A percentile compares a stretch with the other conserved stretches of the same genome.
Evolutionary conservation across 2,888 invertebrate genomes (phyloP).

Genomic region (Athetis lepigone): DNA sequence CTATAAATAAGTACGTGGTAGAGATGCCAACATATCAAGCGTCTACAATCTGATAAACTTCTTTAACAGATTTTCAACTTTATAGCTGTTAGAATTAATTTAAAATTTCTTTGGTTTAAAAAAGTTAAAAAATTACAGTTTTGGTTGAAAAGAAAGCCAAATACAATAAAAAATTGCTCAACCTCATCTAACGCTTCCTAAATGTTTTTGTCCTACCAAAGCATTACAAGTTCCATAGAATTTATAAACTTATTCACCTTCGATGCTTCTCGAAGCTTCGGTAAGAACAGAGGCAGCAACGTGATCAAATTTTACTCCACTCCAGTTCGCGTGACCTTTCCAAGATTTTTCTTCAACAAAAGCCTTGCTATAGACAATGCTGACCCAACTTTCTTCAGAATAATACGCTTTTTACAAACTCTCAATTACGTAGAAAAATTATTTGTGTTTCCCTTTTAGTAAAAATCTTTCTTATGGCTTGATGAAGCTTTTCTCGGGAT

Average conservation of each 20-base stretch:
- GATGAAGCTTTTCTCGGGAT: conserved; percentile 1
- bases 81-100: too few relatives aligned
- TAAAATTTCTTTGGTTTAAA: too few relatives aligned
- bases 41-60: too few relatives aligned
- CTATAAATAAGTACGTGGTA: too few relatives aligned
- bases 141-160: background rate
- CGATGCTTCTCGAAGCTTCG: conserved; percentile 4
- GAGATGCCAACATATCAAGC: too few relatives aligned
- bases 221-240: background rate
- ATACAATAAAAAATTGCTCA: background rate
- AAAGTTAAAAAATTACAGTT: too few relatives aligned
- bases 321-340: conserved; percentile 35
- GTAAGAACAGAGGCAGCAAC: background rate
- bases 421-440: conserved; percentile 16
- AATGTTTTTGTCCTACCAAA: background rate
- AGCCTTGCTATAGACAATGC: conserved; percentile 32
- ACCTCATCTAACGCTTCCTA: background rate
- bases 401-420: conserved; percentile 27
- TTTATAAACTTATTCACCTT: conserved; percentile 4
- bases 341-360: conserved; percentile 30
- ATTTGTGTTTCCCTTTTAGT: conserved; percentile 17
- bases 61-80: too few relatives aligned
- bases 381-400: conserved; percentile 27
- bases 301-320: conserved; percentile 19
- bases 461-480: conserved; percentile 10